Conservation (phyloP, 2,888 invertebrate species). For the Pseudolycoriella hygida region DNA sequence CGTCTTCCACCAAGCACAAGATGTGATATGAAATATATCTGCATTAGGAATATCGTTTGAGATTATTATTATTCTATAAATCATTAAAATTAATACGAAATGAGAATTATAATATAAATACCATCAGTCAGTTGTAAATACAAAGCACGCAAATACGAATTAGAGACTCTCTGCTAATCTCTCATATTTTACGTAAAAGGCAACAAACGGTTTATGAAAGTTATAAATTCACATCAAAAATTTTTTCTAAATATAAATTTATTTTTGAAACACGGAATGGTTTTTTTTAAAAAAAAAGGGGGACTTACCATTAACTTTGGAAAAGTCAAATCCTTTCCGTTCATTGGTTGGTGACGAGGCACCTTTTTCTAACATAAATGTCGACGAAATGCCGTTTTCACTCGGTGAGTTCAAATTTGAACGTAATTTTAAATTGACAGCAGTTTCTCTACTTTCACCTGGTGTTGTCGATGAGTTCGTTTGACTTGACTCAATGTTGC, state of each 20-base stretch:
- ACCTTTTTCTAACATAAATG: background rate
- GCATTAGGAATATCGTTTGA: slow-evolving; percentile 2
- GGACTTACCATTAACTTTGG: slow-evolving; percentile 31
- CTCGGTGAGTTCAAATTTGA: background rate
- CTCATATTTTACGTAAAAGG: too few species aligned
- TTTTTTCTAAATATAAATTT: too few species aligned
- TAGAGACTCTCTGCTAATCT: too few species aligned
- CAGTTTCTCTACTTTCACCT: background rate
- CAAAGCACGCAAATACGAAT: too few species aligned
- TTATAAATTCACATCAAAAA: too few species aligned
- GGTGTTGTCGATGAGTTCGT: background rate
- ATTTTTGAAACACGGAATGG: too few species aligned
- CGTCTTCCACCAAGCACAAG: background rate
- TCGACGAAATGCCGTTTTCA: background rate
- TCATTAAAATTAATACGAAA: slow-evolving; percentile 3
- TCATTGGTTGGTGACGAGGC: slow-evolving; percentile 20
- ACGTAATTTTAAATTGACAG: background rate
- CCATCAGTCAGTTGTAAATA: too few species aligned
- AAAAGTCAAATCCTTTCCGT: slow-evolving; percentile 27
- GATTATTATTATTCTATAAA: slow-evolving; percentile 2
- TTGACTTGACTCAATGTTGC: background rate
- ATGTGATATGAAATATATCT: slow-evolving; percentile 1
- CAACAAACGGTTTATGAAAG: too few species aligned
- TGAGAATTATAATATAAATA: too few species aligned
- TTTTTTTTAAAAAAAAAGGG: too few species aligned